Evolutionary conservation across 1,140 invertebrate genomes (phyloP).

Genomic region (Pogonomyrmex californicus): DNA sequence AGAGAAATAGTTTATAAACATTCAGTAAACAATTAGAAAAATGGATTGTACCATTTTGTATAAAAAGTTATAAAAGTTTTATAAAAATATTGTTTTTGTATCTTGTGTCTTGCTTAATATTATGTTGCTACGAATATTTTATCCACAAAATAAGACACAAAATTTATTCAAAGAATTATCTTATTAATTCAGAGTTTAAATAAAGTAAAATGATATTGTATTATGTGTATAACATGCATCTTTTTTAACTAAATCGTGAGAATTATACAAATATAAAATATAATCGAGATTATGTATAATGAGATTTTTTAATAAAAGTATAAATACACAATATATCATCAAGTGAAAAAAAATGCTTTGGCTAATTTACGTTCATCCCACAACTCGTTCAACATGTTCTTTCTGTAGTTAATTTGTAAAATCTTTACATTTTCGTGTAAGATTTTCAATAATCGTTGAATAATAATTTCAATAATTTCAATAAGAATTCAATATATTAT

Average conservation of each 20-base stretch:
- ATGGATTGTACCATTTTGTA: too few relatives aligned
- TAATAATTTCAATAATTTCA: too few relatives aligned
- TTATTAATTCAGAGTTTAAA: background rate
- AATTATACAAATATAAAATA: background rate
- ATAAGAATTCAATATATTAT: background rate
- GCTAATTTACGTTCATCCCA: too few relatives aligned
- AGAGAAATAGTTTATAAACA: constrained; percentile 33
- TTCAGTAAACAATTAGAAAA: background rate
- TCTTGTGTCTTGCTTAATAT: background rate
- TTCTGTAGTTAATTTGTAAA: too few relatives aligned
- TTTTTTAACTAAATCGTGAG: background rate
- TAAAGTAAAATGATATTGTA: background rate
- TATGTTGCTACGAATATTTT: background rate
- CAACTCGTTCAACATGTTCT: too few relatives aligned
- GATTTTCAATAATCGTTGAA: too few relatives aligned
- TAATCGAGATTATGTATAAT: background rate
- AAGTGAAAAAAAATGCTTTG: too few relatives aligned
- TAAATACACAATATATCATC: background rate
- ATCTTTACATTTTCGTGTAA: too few relatives aligned
- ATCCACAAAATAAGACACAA: background rate
- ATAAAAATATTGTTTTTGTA: background rate
- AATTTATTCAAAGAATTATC: background rate
- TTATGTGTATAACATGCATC: background rate
- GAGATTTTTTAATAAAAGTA: background rate
- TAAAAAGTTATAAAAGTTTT: too few relatives aligned